These are phyloP conservation scores for Gymnoscopelus braueri DNA, from an alignment of 2,797 vertebrate genomes.

Conservation along the genomic window DNA sequence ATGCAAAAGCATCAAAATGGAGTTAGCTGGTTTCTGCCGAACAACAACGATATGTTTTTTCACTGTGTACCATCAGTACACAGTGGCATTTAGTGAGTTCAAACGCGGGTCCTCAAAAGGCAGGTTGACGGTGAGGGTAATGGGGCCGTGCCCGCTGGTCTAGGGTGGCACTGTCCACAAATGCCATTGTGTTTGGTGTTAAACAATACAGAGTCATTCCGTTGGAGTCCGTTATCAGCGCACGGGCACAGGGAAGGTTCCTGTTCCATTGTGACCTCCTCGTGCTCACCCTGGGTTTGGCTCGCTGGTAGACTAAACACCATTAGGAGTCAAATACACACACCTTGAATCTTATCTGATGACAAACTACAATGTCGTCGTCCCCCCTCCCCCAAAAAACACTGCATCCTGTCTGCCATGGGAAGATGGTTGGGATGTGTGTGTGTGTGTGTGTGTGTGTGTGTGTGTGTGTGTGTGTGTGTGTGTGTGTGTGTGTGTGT, in stretches of 20 bases:
- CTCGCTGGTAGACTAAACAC: constrained; percentile 89
- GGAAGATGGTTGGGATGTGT: constrained; percentile 1
- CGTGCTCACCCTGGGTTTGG: constrained; percentile 67
- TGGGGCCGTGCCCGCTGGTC: no score
- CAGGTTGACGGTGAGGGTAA: no score
- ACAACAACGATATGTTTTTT: no score
- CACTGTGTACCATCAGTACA: no score
- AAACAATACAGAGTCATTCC: neutral
- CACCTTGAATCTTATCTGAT: constrained; percentile 89
- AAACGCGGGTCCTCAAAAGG: no score
- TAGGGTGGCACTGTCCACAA: no score
- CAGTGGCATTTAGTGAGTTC: no score
- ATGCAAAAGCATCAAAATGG: no score
- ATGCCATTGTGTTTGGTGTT: constrained; percentile 9
- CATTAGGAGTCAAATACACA: constrained; percentile 84
- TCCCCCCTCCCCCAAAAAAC: neutral
- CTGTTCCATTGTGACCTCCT: constrained; percentile 73
- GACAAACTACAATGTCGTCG: constrained; percentile 71
- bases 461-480: neutral
- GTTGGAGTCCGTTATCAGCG: constrained; percentile 64
- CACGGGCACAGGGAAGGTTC: constrained; percentile 55
- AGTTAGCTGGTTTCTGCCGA: no score
- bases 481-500: neutral
- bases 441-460: neutral
- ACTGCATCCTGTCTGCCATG: constrained; percentile 69